These are phyloP conservation scores for Synergus japonicus DNA, from an alignment of 2,888 invertebrate species.

Conservation along the genomic window DNA sequence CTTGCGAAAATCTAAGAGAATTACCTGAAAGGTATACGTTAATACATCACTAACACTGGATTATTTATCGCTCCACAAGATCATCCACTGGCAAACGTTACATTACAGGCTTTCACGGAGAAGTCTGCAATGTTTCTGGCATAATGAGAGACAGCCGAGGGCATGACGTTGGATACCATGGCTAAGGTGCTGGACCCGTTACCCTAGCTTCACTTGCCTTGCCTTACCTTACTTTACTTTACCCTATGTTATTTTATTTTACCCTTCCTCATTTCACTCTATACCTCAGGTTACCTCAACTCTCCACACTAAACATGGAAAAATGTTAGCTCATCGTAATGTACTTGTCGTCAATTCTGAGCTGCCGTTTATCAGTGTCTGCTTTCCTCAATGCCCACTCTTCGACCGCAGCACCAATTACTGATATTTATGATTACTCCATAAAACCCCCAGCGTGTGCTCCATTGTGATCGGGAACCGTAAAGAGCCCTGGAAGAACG, in stretches of 20 bases:
- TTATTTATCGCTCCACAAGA: constrained; percentile 27
- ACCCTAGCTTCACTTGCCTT: background rate
- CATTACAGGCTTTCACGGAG: constrained; percentile 52
- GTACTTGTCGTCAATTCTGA: constrained; percentile 43
- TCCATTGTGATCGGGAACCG: constrained; percentile 45
- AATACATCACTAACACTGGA: constrained; percentile 26
- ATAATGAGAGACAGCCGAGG: constrained; percentile 60
- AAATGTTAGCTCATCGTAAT: background rate
- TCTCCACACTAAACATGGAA: background rate
- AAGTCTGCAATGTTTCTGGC: constrained; percentile 58
- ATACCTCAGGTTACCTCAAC: background rate
- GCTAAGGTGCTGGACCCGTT: constrained; percentile 28
- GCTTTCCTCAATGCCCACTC: constrained; percentile 35
- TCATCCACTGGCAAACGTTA: constrained; percentile 9
- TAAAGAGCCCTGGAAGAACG: constrained; percentile 48
- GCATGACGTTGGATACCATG: constrained; percentile 47
- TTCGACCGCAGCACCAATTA: constrained; percentile 44
- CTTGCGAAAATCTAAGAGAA: background rate
- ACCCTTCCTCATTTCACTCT: background rate
- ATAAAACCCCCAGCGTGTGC: constrained; percentile 47
- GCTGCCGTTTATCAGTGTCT: constrained; percentile 45
- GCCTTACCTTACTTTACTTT: background rate
- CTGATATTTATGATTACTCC: constrained; percentile 51
- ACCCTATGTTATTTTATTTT: background rate
- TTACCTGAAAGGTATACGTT: background rate